Conservation (phyloP, 1,140 invertebrate species). For the Drosophila ercepeae region DNA sequence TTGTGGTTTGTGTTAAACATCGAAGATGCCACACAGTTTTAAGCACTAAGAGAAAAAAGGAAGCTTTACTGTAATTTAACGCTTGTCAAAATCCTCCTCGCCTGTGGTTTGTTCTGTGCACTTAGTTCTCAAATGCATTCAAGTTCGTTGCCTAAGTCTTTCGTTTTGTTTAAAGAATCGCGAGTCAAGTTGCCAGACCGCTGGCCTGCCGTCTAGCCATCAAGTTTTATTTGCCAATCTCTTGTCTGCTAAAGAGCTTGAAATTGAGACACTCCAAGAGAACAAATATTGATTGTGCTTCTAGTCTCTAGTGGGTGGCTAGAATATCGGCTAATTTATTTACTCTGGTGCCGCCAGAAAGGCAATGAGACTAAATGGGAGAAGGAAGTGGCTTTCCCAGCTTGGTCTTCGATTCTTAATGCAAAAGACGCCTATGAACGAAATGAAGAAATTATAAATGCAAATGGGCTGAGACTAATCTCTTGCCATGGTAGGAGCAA, state of each 20-base stretch:
- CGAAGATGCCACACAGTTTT: constrained; percentile 5
- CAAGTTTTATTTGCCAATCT: constrained; percentile 28
- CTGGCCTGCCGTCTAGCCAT: neutral
- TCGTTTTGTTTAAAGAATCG: constrained; percentile 43
- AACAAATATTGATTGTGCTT: constrained; percentile 42
- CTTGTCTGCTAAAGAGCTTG: constrained; percentile 58
- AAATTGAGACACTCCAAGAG: constrained; percentile 59
- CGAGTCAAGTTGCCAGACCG: constrained; percentile 14
- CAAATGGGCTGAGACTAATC: constrained; percentile 60
- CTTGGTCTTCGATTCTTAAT: constrained; percentile 6
- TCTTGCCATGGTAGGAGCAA: too few species aligned
- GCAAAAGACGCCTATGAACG: too few species aligned
- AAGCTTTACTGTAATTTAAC: neutral
- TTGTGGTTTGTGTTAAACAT: constrained; percentile 25
- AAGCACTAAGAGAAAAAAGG: neutral
- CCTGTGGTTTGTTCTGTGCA: constrained; percentile 52
- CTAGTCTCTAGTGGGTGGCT: constrained; percentile 34
- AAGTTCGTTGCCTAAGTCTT: constrained; percentile 76
- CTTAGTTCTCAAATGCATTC: constrained; percentile 64
- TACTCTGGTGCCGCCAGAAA: neutral
- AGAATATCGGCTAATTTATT: constrained; percentile 31
- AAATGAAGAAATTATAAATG: constrained; percentile 71
- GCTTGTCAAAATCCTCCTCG: neutral
- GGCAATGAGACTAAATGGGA: constrained; percentile 6
- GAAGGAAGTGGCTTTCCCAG: constrained; percentile 33